Percentiles rank a stretch among this genome's conserved stretches.
These are phyloP conservation scores for Potamilus streckersoni DNA, from an alignment of 1,140 invertebrate species.

Conservation along the genomic window DNA sequence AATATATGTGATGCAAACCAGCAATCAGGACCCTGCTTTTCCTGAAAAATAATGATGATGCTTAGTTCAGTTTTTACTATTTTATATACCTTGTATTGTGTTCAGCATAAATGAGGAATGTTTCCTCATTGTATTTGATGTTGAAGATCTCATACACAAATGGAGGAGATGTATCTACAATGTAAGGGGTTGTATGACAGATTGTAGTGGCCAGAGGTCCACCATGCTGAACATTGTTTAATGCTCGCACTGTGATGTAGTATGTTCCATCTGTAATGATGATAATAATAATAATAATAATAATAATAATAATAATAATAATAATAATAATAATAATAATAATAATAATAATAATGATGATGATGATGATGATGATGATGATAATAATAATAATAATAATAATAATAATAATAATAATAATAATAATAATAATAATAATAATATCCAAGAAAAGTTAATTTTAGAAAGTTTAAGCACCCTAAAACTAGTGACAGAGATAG, in stretches of 20 bases:
- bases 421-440: too few species aligned
- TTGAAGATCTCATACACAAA: conserved; percentile 42
- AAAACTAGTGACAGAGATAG: too few species aligned
- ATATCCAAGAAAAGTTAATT: too few species aligned
- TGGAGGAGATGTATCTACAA: conserved; percentile 44
- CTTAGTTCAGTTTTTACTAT: background rate
- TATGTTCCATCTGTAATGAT: conserved; percentile 47
- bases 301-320: too few species aligned
- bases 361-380: too few species aligned
- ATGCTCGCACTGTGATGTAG: conserved; percentile 41
- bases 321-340: too few species aligned
- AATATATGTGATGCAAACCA: background rate
- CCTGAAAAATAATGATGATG: too few species aligned
- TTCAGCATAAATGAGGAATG: conserved; percentile 18
- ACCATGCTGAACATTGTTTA: conserved; percentile 51
- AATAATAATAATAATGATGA: too few species aligned
- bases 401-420: too few species aligned
- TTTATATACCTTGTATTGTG: conserved; percentile 46
- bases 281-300: background rate
- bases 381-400: too few species aligned
- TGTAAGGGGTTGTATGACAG: conserved; percentile 46
- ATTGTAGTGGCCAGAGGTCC: conserved; percentile 42
- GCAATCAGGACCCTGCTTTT: too few species aligned
- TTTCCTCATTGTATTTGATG: conserved; percentile 48
- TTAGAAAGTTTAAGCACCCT: too few species aligned